Evolutionary conservation across 2,888 invertebrate genomes (phyloP).

Genomic region (Pherbina coryleti): DNA sequence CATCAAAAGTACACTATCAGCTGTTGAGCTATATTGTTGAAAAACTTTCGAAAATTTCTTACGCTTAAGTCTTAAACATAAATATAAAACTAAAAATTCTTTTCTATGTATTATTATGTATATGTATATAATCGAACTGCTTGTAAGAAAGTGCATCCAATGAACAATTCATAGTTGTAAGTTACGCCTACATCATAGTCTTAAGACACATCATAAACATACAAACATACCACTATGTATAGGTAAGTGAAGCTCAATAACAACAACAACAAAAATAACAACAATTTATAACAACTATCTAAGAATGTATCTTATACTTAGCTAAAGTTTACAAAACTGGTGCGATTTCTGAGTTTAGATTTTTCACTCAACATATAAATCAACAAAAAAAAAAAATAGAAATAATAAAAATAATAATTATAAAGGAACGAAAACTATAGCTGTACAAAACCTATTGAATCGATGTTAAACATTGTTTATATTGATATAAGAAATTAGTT

Average conservation of each 20-base stretch:
- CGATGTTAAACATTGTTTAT: conserved; percentile 15
- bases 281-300: neutral
- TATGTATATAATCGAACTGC: neutral
- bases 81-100: neutral
- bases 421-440: neutral
- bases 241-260: too few relatives aligned
- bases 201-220: too few relatives aligned
- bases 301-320: neutral
- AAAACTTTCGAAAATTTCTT: neutral
- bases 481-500: neutral
- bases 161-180: neutral
- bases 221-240: too few relatives aligned
- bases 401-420: neutral
- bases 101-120: neutral
- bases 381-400: neutral
- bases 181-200: neutral
- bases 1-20: too few relatives aligned
- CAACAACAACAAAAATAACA: neutral
- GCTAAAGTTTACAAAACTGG: neutral
- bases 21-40: too few relatives aligned
- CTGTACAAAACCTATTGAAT: neutral
- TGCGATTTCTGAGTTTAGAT: conserved; percentile 18
- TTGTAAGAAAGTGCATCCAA: neutral
- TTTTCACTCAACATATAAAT: conserved; percentile 12
- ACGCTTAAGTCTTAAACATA: neutral